Base-by-base conservation (phyloP, 2,888 invertebrate species). In the Nomada goodeniana region DNA sequence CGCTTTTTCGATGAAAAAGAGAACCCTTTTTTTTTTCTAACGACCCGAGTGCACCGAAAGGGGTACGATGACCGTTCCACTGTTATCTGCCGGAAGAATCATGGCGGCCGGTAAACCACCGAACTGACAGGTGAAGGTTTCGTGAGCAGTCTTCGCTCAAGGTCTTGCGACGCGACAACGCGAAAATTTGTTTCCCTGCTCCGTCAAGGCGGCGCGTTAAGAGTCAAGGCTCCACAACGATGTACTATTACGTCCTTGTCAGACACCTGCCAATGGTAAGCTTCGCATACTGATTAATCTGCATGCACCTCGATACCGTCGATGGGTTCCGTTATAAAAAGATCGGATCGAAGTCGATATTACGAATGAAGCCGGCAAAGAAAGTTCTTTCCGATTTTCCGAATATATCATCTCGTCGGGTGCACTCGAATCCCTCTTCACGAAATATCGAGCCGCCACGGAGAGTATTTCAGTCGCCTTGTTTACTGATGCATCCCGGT, bases 71-170 rank as follows among this genome's bases (percentile, higher is more conserved):
- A 81, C 55, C 70, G 69, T 85, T 86, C 83, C 85, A 89, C 90
- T 86, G 90, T 91, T 92, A 92, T 89, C 88, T 85, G 79, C 72
- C 80, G 71, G 83, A 84, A 86, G 89, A 92, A 92, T 93, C 86
- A 87, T 85, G 72, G 80, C 67, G 69, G 67, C 80, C 83, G 82
- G 83, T 84, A 90, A 92, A 90, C 90, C 91, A 91, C 89, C 89
- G 89, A 89, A 89, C 89, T 68, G 86, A 82, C 91, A 91, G 91
- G 89, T 92, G 91, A 91, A 82, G 82, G 78, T 57, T 69, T 75
- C 11, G 4, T 68, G 18, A 73, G 74, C 91, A 92, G 92, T 93
- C 89, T 80, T 63, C 68, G 80, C 84, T 89, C 93, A 93, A 93
- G 93, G 93, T 91, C 90, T 88, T 71, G 84, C 84, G 89, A 86